Evolutionary conservation across 2,797 vertebrate species (phyloP), one percentile per base, ranked within the genome.

Genomic region (Lerista edwardsae): DNA sequence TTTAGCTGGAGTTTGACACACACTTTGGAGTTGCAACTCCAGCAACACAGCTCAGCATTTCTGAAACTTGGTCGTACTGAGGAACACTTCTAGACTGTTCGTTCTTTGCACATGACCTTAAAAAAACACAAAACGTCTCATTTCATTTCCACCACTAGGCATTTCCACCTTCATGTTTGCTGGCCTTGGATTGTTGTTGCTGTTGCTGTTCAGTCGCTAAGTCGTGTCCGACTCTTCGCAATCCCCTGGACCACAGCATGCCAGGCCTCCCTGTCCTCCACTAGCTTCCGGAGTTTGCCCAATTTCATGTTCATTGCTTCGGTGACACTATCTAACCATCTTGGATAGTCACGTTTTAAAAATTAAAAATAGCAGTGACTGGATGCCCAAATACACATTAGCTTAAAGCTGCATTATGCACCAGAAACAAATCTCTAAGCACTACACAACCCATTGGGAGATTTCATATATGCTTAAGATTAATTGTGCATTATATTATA

Each of bases 121-220:
- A 8, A 89, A 59, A 88, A 14, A 31, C 41, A 76, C 47, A 51
- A 86, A 87, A 69, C 27, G 3, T 41, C 59, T 62, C 27, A 27
- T 14, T 21, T 78, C 44, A 31, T 75, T 75, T 77, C n/a, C n/a
- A n/a, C n/a, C n/a, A 34, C 57, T 75, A 21, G 75, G 27, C 31
- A 79, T 29, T 15, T 47, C 61, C 41, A 34, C 8, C 9, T 44
- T 41, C 34, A 2, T 64, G 17, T 31, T 3, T 3, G 8, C 10
- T 75, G 73, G 47, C 68, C 39, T 71, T 41, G 68, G 36, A 36
- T 69, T n/a, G n/a, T n/a, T n/a, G n/a, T n/a, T n/a, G n/a, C n/a
- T n/a, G n/a, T n/a, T n/a, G n/a, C n/a, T n/a, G n/a, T n/a, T n/a
- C n/a, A n/a, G n/a, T n/a, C n/a, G n/a, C n/a, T n/a, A n/a, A n/a